Conservation (phyloP, 1,140 invertebrate genomes). For the Leguminivora glycinivorella region DNA sequence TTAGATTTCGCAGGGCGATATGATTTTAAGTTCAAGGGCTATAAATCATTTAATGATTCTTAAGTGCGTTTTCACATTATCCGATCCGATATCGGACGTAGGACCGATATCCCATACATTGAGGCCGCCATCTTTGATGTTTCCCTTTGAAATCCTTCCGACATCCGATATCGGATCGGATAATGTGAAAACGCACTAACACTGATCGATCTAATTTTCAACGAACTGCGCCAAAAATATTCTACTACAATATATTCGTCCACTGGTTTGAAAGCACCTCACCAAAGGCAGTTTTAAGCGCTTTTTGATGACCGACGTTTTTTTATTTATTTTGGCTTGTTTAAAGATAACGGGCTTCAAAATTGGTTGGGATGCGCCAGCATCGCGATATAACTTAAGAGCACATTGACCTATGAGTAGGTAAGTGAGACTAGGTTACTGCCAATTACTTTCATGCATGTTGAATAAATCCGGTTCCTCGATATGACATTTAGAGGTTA, state of each 20-base stretch:
- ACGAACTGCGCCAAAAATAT: no score
- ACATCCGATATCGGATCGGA: no score
- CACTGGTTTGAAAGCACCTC: not conserved
- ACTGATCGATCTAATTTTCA: not conserved
- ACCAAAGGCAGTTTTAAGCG: not conserved
- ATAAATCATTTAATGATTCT: no score
- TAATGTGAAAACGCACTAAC: no score
- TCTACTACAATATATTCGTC: not conserved
- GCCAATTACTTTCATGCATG: constrained; percentile 22
- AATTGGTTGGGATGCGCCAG: not conserved
- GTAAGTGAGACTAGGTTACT: constrained; percentile 24
- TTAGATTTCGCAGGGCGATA: constrained; percentile 1
- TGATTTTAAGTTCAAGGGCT: no score
- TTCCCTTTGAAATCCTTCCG: no score
- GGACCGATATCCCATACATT: no score
- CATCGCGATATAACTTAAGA: constrained; percentile 18
- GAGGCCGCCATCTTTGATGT: no score
- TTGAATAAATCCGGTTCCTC: not conserved
- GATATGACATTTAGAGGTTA: not conserved
- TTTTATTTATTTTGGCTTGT: constrained; percentile 15
- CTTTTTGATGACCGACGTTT: not conserved
- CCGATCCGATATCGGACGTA: no score
- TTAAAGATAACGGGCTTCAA: constrained; percentile 17
- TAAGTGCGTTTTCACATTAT: no score
- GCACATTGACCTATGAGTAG: constrained; percentile 19